phyloP scores from a whole-genome alignment of 2,888 invertebrate genomes.

The Tenthredo amoena region DNA sequence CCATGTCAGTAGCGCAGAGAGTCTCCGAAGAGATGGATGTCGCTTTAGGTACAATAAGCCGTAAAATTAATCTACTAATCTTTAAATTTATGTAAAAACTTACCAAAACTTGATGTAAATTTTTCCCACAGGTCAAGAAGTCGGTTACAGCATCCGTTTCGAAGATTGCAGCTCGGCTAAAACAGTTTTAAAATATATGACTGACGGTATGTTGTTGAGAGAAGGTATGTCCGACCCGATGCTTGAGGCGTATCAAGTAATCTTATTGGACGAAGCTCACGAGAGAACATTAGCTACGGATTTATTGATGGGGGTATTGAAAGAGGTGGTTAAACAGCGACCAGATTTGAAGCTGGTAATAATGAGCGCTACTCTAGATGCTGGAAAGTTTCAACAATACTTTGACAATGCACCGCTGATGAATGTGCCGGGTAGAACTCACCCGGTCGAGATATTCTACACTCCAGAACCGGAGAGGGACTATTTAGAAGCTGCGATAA shows the following conservation, averaged over 20 bases:
- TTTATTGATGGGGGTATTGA: conserved; percentile 98
- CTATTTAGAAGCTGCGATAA: conserved; percentile 98
- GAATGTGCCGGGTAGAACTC: conserved; percentile 98
- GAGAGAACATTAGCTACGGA: conserved; percentile 99
- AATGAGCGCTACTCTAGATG: conserved; percentile 99
- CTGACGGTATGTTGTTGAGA: conserved; percentile 99
- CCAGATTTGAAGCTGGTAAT: conserved; percentile 97
- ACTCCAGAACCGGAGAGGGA: conserved; percentile 99
- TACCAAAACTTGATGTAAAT: background rate
- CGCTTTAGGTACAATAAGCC: conserved; percentile 82
- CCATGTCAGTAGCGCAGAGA: conserved; percentile 99
- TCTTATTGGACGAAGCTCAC: conserved; percentile 98
- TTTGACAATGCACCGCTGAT: conserved; percentile 99
- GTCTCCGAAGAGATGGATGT: conserved; percentile 99
- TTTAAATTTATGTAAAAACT: background rate
- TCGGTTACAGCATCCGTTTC: conserved; percentile 98
- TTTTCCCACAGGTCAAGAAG: conserved; percentile 85
- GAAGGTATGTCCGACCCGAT: conserved; percentile 99
- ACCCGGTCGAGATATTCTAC: conserved; percentile 98
- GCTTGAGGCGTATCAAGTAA: conserved; percentile 96
- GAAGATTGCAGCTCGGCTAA: conserved; percentile 98
- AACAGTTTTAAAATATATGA: conserved; percentile 98
- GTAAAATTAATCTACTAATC: background rate
- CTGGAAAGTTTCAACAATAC: conserved; percentile 99
- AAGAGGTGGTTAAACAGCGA: conserved; percentile 97